A percentile compares a stretch with the other conserved stretches of the same genome.
Evolutionary conservation across 2,888 invertebrate genomes (phyloP).

Genomic region (Dynastes grantii): DNA sequence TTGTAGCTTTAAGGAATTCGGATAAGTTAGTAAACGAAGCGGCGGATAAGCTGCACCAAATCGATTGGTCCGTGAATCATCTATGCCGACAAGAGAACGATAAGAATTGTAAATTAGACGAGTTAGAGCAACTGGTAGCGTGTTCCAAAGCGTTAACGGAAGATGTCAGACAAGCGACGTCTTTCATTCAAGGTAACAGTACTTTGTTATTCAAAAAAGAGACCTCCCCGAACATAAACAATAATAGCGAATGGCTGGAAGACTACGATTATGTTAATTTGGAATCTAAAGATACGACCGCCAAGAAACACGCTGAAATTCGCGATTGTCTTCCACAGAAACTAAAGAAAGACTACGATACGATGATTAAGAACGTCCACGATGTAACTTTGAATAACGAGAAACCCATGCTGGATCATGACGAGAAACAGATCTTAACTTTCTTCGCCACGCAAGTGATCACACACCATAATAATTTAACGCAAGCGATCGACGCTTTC

Average conservation of each 20-base stretch:
- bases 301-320: conserved; percentile 82
- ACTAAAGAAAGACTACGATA: conserved; percentile 83
- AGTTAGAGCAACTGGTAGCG: conserved; percentile 90
- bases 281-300: conserved; percentile 82
- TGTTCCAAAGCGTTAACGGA: conserved; percentile 90
- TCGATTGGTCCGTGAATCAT: conserved; percentile 79
- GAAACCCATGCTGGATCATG: conserved; percentile 75
- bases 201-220: conserved; percentile 83
- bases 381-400: conserved; percentile 75
- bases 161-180: conserved; percentile 91
- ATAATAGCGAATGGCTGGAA: conserved; percentile 80
- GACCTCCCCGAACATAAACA: conserved; percentile 66
- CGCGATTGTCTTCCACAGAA: conserved; percentile 82
- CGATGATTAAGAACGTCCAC: conserved; percentile 82
- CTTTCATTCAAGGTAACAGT: conserved; percentile 88
- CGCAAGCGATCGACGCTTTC: conserved; percentile 94
- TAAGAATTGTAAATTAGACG: conserved; percentile 80
- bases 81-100: conserved; percentile 62
- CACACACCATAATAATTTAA: conserved; percentile 87
- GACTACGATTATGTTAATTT: conserved; percentile 95
- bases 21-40: conserved; percentile 87
- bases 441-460: conserved; percentile 92
- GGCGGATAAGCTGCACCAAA: conserved; percentile 81
- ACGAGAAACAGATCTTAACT: conserved; percentile 87
- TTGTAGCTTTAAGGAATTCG: conserved; percentile 85